phyloP scores from a whole-genome alignment of 2,888 invertebrate species.

The Drosophila antonietae region DNA sequence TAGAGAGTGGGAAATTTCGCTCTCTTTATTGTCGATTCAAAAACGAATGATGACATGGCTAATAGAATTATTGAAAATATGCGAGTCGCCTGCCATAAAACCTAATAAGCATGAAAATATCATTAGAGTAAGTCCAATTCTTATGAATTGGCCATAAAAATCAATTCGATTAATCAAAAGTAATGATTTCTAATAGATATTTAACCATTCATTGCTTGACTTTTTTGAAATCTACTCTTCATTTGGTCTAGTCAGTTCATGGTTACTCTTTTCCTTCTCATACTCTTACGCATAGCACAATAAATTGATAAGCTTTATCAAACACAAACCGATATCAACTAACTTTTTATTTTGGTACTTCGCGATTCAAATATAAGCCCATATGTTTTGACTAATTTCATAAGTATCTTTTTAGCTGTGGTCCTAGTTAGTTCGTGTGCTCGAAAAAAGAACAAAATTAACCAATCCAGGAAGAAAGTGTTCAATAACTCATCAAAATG shows the following conservation, averaged over 20 bases:
- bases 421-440: conserved; percentile 22
- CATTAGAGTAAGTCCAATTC: neutral
- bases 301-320: conserved; percentile 57
- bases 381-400: conserved; percentile 34
- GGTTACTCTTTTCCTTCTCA: conserved; percentile 20
- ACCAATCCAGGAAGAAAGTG: neutral
- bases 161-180: neutral
- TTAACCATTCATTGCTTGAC: neutral
- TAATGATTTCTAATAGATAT: neutral
- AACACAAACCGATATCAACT: conserved; percentile 37
- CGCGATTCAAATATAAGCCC: conserved; percentile 43
- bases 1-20: neutral
- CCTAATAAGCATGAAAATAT: neutral
- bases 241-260: neutral
- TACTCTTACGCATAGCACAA: conserved; percentile 45
- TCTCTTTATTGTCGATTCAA: neutral
- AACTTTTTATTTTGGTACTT: conserved; percentile 21
- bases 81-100: neutral
- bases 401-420: conserved; percentile 35
- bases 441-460: neutral
- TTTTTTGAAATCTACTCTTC: conserved; percentile 18
- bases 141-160: neutral
- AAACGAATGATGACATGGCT: conserved; percentile 29
- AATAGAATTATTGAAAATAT: conserved; percentile 11
- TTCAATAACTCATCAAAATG: conserved; percentile 30